These are phyloP conservation scores for Celastrina argiolus DNA, from an alignment of 2,888 invertebrate genomes.

Conservation along the genomic window DNA sequence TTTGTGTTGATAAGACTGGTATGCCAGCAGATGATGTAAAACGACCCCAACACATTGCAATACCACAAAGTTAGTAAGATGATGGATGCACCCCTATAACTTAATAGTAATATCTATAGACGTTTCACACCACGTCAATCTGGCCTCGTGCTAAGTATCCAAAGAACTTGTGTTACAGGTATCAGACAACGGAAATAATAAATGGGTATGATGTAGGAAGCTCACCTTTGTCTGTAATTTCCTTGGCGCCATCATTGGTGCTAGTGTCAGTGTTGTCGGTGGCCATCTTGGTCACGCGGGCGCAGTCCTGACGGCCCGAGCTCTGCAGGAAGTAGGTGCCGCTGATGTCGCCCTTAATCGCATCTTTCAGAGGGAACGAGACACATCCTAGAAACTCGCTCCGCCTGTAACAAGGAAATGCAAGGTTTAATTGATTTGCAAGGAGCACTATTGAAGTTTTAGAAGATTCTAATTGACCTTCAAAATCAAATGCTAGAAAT, in stretches of 20 bases:
- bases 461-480: no score
- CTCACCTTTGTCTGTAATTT: slow-evolving; percentile 66
- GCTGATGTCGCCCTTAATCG: slow-evolving; percentile 81
- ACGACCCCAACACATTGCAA: no score
- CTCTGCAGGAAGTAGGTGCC: slow-evolving; percentile 86
- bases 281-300: slow-evolving; percentile 67
- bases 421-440: neutral
- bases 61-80: no score
- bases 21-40: no score
- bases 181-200: no score
- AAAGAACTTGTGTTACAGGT: no score
- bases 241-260: slow-evolving; percentile 66
- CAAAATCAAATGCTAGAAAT: no score
- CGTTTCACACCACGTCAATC: no score
- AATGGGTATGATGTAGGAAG: neutral
- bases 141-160: no score
- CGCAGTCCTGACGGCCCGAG: slow-evolving; percentile 47
- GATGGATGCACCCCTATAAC: no score
- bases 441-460: neutral
- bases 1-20: neutral
- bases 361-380: slow-evolving; percentile 92
- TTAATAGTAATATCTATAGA: no score
- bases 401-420: slow-evolving; percentile 82
- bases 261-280: slow-evolving; percentile 71
- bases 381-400: slow-evolving; percentile 96